phyloP scores from a whole-genome alignment of 2,797 vertebrate species.

The Limosa lapponica region DNA sequence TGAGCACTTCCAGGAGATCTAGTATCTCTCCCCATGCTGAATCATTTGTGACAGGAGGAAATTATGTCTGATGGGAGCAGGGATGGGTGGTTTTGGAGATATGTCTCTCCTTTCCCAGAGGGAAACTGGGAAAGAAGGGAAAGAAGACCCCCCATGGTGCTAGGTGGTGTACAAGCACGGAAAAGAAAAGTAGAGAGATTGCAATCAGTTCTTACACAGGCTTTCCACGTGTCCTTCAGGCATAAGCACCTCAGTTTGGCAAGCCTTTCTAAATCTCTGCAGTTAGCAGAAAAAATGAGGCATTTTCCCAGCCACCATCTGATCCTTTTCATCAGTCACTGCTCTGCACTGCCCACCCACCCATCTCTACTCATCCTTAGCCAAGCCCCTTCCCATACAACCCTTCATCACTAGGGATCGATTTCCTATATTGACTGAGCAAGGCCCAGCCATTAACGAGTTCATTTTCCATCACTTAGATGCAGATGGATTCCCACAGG shows the following conservation, averaged over 20 bases:
- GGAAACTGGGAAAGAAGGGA: not conserved
- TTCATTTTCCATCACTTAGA: conserved; percentile 70
- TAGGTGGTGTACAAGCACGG: not conserved
- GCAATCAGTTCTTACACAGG: not conserved
- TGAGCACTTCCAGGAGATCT: not conserved
- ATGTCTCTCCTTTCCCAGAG: not conserved
- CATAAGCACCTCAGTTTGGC: not conserved
- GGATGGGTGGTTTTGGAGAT: not conserved
- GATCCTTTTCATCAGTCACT: not conserved
- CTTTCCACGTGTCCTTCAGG: not conserved
- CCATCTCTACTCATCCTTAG: not conserved
- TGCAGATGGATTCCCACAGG: conserved; percentile 44
- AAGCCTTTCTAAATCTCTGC: not conserved
- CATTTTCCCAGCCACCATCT: not conserved
- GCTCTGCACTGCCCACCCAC: not conserved
- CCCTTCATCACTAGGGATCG: conserved; percentile 54
- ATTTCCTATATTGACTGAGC: conserved; percentile 53
- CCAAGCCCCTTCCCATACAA: conserved; percentile 30
- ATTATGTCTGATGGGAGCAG: fast-evolving
- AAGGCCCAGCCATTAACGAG: conserved; percentile 51
- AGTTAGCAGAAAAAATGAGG: not conserved
- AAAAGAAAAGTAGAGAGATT: not conserved
- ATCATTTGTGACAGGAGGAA: not conserved
- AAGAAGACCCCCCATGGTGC: not conserved
- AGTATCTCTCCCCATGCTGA: not conserved